phyloP scores from a whole-genome alignment of 2,113 vertebrate genomes.

The Pollimyrus isidori region DNA sequence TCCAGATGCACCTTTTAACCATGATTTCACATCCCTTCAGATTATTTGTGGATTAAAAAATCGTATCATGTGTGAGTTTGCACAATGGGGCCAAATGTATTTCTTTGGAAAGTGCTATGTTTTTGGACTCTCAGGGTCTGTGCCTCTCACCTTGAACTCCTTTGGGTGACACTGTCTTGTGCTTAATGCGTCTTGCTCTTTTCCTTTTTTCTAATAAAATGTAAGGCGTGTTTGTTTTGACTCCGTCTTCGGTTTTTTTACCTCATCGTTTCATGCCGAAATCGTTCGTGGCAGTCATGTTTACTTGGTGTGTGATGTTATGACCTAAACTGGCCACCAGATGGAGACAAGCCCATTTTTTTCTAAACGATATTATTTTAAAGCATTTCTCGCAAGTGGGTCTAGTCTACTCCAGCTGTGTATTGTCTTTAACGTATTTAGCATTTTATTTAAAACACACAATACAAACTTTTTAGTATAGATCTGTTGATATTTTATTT shows the following conservation, averaged over 20 bases:
- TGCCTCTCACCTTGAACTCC: neutral
- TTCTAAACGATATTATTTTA: neutral
- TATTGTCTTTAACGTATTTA: neutral
- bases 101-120: neutral
- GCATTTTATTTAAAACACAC: neutral
- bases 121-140: neutral
- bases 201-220: conserved; percentile 19
- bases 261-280: neutral
- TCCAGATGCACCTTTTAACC: neutral
- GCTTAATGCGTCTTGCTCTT: neutral
- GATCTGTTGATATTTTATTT: neutral
- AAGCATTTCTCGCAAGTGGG: neutral
- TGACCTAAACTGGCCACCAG: neutral
- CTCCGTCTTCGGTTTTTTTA: neutral
- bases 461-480: neutral
- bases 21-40: neutral
- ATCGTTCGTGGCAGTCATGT: too few species aligned
- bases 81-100: conserved; percentile 13
- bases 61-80: neutral
- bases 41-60: neutral
- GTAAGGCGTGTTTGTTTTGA: neutral
- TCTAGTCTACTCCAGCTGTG: neutral
- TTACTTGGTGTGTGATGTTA: neutral
- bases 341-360: neutral
- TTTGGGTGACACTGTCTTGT: conserved; percentile 11